Conservation (phyloP, 2,797 vertebrate species). For the Acanthurus lineatus region DNA sequence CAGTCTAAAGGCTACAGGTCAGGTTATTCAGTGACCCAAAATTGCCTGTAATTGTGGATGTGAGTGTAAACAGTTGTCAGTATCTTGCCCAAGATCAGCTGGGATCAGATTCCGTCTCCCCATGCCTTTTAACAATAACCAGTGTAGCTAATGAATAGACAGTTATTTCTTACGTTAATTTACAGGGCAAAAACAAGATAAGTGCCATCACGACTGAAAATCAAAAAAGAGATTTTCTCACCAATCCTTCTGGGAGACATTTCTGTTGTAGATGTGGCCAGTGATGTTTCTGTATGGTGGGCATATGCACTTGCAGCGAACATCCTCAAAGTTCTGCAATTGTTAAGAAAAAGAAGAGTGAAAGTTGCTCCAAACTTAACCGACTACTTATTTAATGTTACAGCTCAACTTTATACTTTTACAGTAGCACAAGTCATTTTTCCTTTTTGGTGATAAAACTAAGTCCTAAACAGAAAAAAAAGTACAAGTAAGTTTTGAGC, state of each 20-base stretch:
- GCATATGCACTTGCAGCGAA: constrained; percentile 97
- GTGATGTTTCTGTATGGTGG: constrained; percentile 94
- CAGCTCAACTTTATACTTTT: neutral
- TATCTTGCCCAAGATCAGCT: neutral
- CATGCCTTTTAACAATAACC: too few relatives aligned
- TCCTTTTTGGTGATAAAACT: neutral
- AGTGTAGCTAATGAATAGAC: neutral
- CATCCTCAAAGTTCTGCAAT: constrained; percentile 92
- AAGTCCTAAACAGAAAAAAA: neutral
- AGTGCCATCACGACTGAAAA: neutral
- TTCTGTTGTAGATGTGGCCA: constrained; percentile 94
- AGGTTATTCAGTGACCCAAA: neutral
- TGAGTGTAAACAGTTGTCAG: too few relatives aligned
- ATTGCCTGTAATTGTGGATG: neutral
- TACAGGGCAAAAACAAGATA: neutral
- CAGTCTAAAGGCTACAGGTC: neutral
- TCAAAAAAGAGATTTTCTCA: constrained; percentile 74
- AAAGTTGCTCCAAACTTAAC: neutral
- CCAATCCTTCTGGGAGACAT: constrained; percentile 97
- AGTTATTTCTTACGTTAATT: neutral
- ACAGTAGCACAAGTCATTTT: neutral
- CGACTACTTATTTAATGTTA: neutral
- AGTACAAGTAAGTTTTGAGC: neutral
- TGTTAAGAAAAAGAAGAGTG: neutral
- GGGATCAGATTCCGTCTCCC: neutral